Conservation (phyloP, 37 sponge, comb jelly and placozoan species). For the Aplysina aerophoba region DNA sequence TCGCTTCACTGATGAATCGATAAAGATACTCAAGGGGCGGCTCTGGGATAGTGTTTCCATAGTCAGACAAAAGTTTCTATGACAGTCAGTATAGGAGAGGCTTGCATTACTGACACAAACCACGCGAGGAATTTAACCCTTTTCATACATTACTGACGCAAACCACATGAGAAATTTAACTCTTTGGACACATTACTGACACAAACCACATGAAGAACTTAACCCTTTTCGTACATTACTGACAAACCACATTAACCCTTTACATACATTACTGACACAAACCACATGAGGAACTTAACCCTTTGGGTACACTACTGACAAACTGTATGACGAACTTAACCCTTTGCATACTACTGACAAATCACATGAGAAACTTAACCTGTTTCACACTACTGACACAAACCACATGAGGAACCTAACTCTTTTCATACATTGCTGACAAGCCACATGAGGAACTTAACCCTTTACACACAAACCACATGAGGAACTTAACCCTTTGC, state of each 20-base stretch:
- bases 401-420: not conserved
- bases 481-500: too few relatives aligned
- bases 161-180: too few relatives aligned
- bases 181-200: too few relatives aligned
- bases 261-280: not conserved
- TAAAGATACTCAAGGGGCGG: not conserved
- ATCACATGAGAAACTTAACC: not conserved
- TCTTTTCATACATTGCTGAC: not conserved
- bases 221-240: not conserved
- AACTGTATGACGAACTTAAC: too few relatives aligned
- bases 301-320: not conserved
- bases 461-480: too few relatives aligned
- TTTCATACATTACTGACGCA: too few relatives aligned
- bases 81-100: too few relatives aligned
- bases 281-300: not conserved
- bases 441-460: too few relatives aligned
- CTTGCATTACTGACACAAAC: too few relatives aligned
- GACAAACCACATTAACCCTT: too few relatives aligned
- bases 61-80: not conserved
- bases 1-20: not conserved
- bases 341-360: not conserved
- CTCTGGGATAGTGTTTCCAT: not conserved
- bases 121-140: too few relatives aligned
- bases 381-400: not conserved
- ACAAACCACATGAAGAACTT: not conserved